These are phyloP conservation scores for Eospalax fontanierii DNA, from an alignment of 2,797 vertebrate genomes.

Conservation along the genomic window DNA sequence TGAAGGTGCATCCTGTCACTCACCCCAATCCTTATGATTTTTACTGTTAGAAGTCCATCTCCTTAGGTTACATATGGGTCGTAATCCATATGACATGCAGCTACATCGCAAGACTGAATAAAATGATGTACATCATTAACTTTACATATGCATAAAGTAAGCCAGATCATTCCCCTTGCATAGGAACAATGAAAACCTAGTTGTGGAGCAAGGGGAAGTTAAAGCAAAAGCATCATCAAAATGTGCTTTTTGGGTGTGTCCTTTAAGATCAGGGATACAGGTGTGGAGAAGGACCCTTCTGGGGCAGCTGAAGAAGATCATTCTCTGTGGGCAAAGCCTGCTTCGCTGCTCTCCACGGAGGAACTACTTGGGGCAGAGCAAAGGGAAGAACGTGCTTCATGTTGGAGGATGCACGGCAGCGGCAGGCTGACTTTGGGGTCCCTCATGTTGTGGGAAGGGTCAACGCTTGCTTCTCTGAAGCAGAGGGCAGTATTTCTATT, in stretches of 20 bases:
- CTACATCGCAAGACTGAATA: slow-evolving; percentile 29
- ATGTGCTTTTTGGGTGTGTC: not conserved
- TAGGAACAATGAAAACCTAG: not conserved
- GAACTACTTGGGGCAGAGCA: not conserved
- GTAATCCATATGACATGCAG: slow-evolving; percentile 19
- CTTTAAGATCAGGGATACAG: not conserved
- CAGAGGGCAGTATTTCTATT: not conserved
- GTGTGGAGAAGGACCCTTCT: not conserved
- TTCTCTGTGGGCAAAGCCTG: not conserved
- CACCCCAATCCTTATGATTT: not conserved
- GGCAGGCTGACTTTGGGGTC: not conserved
- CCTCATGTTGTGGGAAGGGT: not conserved
- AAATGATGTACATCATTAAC: slow-evolving; percentile 28
- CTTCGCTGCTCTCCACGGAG: not conserved
- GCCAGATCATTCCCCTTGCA: not conserved
- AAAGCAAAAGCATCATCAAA: no score
- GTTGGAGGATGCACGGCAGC: not conserved
- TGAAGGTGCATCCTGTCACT: no score
- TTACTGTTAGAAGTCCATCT: slow-evolving; percentile 39
- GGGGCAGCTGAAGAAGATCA: not conserved
- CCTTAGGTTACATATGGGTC: not conserved
- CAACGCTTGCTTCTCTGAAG: not conserved
- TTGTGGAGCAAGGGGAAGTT: not conserved
- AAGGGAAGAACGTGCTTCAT: not conserved
- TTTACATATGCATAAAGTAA: slow-evolving; percentile 55